Evolutionary conservation across 2,888 invertebrate species (phyloP), one percentile per base, ranked within the genome.

Genomic region (Trichopoda pennipes): DNA sequence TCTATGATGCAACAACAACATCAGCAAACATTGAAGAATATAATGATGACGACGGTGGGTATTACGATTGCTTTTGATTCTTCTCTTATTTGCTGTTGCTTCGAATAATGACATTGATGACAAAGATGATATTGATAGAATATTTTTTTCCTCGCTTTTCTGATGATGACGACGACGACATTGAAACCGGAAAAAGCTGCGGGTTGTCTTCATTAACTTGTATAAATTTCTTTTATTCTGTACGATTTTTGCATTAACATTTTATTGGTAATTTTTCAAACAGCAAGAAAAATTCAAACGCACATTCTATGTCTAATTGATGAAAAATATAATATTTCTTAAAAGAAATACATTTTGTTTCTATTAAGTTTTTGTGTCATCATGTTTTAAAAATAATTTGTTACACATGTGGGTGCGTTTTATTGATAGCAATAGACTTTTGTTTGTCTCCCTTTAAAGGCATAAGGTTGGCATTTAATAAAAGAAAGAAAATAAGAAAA

Each of bases 221-320:
- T 66, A 70, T 64, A 60, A 60, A 49, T 66, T 70, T 66, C 60
- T 35, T 51, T 68, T 21, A 32, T 60, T 60, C 21, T 61, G 42
- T 16, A 19, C 64, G 17, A 55, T 64, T 63, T 69, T 58, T 64
- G 69, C 80, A 73, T 73, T 84, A 83, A 81, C 81, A 83, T 85
- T 83, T 70, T 82, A 82, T 87, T 86, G 87, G 85, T 86, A 85
- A 86, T 85, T 85, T 86, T 86, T 86, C 84, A 84, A 70, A 85
- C 2, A 16, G n/a, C 51, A 63, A 69, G 63, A 85, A 23, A 49
- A 73, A 61, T 47, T 84, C 44, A 53, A 49, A 73, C 47, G 64
- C 72, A 68, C 44, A 47, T 35, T 87, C 88, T 88, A 86, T 88
- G 86, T 86, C 88, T 90, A 90, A 90, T 90, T 90, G 89, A 87